Conservation (phyloP, 2,888 invertebrate genomes). For the Drosophila colorata region DNA sequence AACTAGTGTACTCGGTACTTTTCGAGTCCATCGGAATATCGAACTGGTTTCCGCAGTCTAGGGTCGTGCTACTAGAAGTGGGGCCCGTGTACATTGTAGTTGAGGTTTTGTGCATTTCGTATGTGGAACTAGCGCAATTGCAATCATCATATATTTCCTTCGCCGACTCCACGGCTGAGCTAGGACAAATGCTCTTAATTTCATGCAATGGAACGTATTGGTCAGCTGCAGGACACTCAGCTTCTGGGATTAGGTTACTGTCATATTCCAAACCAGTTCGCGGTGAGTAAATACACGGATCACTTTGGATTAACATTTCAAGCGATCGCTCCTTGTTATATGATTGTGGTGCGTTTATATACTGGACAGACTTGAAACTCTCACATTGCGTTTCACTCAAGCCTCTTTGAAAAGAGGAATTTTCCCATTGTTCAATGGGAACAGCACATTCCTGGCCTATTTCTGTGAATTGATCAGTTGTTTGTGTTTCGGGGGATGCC, state of each 20-base stretch:
- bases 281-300: not conserved
- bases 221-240: too few species aligned
- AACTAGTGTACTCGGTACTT: not conserved
- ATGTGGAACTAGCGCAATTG: not conserved
- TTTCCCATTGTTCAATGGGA: too few species aligned
- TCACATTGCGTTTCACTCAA: not conserved
- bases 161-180: not conserved
- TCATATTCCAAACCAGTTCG: not conserved
- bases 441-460: not conserved
- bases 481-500: not conserved
- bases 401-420: too few species aligned
- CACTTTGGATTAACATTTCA: not conserved
- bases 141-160: not conserved
- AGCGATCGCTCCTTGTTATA: not conserved
- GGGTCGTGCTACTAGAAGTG: not conserved
- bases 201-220: not conserved
- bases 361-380: not conserved
- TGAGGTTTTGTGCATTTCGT: not conserved
- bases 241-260: not conserved
- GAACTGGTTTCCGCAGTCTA: not conserved
- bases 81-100: not conserved
- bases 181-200: not conserved
- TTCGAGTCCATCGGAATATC: not conserved
- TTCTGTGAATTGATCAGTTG: not conserved
- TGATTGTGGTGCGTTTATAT: not conserved